A percentile compares a stretch with the other conserved stretches of the same genome.
Evolutionary conservation across 2,888 invertebrate genomes (phyloP).

Genomic region (Reticulitermes lucifugus): DNA sequence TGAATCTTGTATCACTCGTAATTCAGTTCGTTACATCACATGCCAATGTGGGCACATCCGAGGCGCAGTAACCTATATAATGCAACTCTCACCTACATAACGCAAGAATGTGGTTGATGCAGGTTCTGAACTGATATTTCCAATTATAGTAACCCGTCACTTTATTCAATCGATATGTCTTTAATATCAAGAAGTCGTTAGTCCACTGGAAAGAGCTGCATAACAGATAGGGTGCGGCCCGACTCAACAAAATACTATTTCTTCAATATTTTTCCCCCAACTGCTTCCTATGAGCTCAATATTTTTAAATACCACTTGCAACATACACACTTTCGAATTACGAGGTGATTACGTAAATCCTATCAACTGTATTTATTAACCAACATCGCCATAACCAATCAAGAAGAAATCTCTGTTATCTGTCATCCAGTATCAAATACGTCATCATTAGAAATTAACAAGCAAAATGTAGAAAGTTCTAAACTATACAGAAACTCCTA

Average conservation of each 20-base stretch:
- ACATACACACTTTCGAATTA: too few relatives aligned
- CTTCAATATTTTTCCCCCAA: too few relatives aligned
- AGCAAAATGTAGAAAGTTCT: too few relatives aligned
- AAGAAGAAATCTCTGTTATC: too few relatives aligned
- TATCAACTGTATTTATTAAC: too few relatives aligned
- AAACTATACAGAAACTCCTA: too few relatives aligned
- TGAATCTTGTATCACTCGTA: slow-evolving; percentile 9
- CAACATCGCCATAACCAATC: too few relatives aligned
- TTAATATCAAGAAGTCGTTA: neutral
- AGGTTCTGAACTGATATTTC: slow-evolving; percentile 5
- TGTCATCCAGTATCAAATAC: too few relatives aligned
- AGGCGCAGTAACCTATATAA: slow-evolving; percentile 14
- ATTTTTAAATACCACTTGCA: too few relatives aligned
- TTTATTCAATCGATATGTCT: neutral
- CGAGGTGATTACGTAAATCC: too few relatives aligned
- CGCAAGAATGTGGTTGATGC: slow-evolving; percentile 31
- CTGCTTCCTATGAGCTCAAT: too few relatives aligned
- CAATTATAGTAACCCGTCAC: neutral
- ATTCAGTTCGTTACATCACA: neutral
- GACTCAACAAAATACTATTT: neutral
- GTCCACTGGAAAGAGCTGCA: neutral
- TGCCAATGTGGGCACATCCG: neutral
- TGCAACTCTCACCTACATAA: slow-evolving; percentile 31
- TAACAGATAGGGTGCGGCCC: neutral
- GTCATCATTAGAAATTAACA: too few relatives aligned